Conservation (phyloP, 1,140 invertebrate species). For the Diachasma alloeum region DNA sequence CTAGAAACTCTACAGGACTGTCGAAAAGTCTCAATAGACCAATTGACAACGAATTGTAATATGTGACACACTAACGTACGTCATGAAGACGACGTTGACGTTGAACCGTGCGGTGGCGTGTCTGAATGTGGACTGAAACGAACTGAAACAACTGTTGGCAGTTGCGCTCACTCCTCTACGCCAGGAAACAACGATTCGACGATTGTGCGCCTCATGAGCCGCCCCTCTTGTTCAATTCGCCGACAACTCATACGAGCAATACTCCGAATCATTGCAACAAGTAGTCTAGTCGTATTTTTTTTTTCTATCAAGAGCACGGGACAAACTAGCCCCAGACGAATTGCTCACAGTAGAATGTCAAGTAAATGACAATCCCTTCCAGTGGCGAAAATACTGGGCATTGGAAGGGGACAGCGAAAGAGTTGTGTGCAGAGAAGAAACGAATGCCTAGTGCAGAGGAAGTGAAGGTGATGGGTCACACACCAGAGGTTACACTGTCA, state of each 20-base stretch:
- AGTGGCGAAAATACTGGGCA: too few relatives aligned
- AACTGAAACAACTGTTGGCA: background rate
- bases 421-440: background rate
- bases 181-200: background rate
- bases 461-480: constrained; percentile 4
- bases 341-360: too few relatives aligned
- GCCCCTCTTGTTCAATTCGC: background rate
- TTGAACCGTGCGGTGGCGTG: background rate
- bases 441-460: background rate
- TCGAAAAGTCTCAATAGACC: background rate
- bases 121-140: constrained; percentile 6
- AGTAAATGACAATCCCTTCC: too few relatives aligned
- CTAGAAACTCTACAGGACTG: background rate
- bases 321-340: background rate
- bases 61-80: background rate
- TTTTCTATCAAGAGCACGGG: background rate
- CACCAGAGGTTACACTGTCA: background rate
- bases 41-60: background rate
- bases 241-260: background rate
- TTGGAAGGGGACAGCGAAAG: background rate
- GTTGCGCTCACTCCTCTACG: background rate
- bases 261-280: background rate
- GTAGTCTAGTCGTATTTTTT: background rate
- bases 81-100: background rate
- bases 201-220: background rate